Evolutionary conservation across 2,888 invertebrate genomes (phyloP).

Genomic region (Latrodectus hesperus): DNA sequence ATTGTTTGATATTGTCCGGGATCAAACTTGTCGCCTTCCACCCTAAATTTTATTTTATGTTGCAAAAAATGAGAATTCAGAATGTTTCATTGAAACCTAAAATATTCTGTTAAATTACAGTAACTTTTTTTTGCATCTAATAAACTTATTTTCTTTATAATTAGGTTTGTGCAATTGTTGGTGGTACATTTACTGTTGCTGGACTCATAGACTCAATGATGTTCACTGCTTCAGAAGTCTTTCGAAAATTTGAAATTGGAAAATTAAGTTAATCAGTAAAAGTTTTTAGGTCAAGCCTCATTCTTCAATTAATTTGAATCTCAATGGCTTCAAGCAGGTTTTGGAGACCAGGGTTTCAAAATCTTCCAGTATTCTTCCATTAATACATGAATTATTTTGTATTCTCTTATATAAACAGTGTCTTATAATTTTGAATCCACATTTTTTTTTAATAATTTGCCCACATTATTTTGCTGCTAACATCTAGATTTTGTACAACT

Average conservation of each 20-base stretch:
- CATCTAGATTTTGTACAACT: too few relatives aligned
- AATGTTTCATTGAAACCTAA: too few relatives aligned
- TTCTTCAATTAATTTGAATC: conserved; percentile 26
- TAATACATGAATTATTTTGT: not conserved
- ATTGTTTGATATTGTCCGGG: too few relatives aligned
- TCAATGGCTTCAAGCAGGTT: conserved; percentile 28
- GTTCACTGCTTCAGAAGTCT: conserved; percentile 78
- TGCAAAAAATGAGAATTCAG: too few relatives aligned
- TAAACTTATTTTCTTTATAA: too few relatives aligned
- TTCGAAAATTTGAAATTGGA: conserved; percentile 78
- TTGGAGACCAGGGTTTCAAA: conserved; percentile 5
- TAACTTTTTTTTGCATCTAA: too few relatives aligned
- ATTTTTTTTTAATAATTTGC: not conserved
- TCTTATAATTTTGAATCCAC: not conserved
- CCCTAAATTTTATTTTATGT: too few relatives aligned
- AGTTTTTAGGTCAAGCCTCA: not conserved
- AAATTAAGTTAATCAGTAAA: conserved; percentile 76
- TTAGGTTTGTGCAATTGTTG: conserved; percentile 79
- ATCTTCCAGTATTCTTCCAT: conserved; percentile 1
- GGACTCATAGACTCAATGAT: conserved; percentile 79
- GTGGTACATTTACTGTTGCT: conserved; percentile 80
- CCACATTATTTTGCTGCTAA: not conserved
- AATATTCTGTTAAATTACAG: too few relatives aligned
- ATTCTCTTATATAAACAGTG: not conserved
- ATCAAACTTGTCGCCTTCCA: too few relatives aligned